Conservation (phyloP, 2,888 invertebrate genomes). For the Apomyelois bistriatella region DNA sequence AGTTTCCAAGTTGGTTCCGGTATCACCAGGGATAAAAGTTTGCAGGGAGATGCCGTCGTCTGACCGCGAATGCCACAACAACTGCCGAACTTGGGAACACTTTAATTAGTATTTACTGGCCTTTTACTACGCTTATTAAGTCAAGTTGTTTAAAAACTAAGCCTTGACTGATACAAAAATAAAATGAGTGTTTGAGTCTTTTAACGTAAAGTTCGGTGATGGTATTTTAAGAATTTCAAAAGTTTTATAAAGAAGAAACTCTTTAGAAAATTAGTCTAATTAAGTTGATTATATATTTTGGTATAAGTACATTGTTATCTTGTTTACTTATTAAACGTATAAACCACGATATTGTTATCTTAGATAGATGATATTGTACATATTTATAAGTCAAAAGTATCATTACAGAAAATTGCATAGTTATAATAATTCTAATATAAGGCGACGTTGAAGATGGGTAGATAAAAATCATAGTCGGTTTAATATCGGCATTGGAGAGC, state of each 20-base stretch:
- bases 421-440: not conserved
- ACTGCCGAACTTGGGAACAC: slow-evolving; percentile 52
- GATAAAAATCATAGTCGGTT: not conserved
- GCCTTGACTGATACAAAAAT: slow-evolving; percentile 22
- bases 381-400: too few relatives aligned
- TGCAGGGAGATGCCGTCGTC: slow-evolving; percentile 38
- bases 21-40: slow-evolving; percentile 54
- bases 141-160: slow-evolving; percentile 32
- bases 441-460: not conserved
- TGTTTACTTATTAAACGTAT: too few relatives aligned
- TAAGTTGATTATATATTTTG: not conserved
- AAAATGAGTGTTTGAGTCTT: slow-evolving; percentile 29
- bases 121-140: slow-evolving; percentile 36
- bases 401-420: not conserved
- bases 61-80: slow-evolving; percentile 39
- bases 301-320: too few relatives aligned
- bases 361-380: too few relatives aligned
- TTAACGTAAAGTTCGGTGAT: slow-evolving; percentile 31
- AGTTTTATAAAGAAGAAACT: slow-evolving; percentile 19
- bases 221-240: slow-evolving; percentile 37
- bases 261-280: not conserved
- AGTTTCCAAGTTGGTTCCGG: slow-evolving; percentile 35
- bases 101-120: slow-evolving; percentile 58
- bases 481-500: slow-evolving; percentile 3
- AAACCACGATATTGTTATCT: too few relatives aligned